phyloP scores from a whole-genome alignment of 64 coral and sea anemone species.

The Actinia equina region DNA sequence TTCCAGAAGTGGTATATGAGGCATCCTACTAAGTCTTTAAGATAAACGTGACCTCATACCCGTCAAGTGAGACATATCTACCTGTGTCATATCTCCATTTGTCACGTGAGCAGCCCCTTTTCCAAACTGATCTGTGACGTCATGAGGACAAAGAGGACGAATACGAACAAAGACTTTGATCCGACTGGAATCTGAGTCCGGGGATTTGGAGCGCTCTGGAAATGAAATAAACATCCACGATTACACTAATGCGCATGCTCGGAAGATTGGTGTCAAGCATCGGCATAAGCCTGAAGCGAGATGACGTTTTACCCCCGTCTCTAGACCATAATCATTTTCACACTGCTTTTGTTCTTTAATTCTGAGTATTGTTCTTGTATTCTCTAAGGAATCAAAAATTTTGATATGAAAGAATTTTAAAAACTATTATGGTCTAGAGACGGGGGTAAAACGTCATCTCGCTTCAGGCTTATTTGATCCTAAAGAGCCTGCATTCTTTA shows the following conservation, averaged over 20 bases:
- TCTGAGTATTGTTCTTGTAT: no score
- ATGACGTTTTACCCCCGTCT: no score
- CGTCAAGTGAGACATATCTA: background rate
- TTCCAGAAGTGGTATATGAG: background rate
- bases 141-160: constrained; percentile 60
- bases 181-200: constrained; percentile 2
- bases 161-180: constrained; percentile 78
- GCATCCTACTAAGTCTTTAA: background rate
- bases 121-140: constrained; percentile 48
- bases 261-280: background rate
- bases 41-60: no score
- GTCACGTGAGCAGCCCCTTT: constrained; percentile 50
- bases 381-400: no score
- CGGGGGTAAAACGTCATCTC: no score
- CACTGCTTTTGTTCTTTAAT: no score
- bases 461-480: background rate
- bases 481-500: background rate
- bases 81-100: constrained; percentile 51
- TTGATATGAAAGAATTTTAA: no score
- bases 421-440: no score
- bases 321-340: no score
- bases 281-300: no score
- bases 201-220: background rate
- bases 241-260: background rate
- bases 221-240: background rate